Evolutionary conservation across 2,113 vertebrate genomes (phyloP).

Genomic region (Hirundichthys speculiger): DNA sequence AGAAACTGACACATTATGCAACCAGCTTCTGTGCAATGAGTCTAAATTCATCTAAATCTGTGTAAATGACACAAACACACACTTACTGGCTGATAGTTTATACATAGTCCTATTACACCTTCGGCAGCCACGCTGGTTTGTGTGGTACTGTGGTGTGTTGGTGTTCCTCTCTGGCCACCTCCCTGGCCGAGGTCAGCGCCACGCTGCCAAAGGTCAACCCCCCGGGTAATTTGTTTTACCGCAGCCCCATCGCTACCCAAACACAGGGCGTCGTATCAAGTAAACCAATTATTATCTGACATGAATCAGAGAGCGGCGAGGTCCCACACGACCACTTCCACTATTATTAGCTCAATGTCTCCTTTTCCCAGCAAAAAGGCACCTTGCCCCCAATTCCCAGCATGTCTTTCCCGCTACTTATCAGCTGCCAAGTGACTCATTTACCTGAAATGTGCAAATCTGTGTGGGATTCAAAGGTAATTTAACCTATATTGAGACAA

Average conservation of each 20-base stretch:
- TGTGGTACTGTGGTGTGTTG: constrained; percentile 24
- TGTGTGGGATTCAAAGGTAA: constrained; percentile 62
- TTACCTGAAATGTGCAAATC: constrained; percentile 60
- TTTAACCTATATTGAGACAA: constrained; percentile 65
- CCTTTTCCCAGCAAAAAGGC: constrained; percentile 62
- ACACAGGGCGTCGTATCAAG: constrained; percentile 63
- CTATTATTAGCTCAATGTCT: constrained; percentile 69
- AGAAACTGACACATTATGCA: neutral
- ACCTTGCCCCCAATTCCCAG: constrained; percentile 69
- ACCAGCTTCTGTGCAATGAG: neutral
- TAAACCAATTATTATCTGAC: constrained; percentile 83
- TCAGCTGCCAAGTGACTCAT: constrained; percentile 59
- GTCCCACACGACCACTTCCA: constrained; percentile 70
- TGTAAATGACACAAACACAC: neutral
- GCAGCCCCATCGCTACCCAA: constrained; percentile 59
- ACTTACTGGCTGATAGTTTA: neutral
- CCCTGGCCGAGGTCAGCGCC: constrained; percentile 33
- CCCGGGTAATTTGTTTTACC: constrained; percentile 70
- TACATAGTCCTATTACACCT: neutral
- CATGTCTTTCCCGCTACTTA: constrained; percentile 66
- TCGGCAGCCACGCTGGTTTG: neutral
- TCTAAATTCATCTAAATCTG: too few species aligned
- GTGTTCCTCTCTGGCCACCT: constrained; percentile 36
- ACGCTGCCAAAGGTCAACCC: constrained; percentile 54
- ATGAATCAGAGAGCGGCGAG: constrained; percentile 66